phyloP scores from a whole-genome alignment of 2,888 invertebrate species.

The Aelia acuminata region DNA sequence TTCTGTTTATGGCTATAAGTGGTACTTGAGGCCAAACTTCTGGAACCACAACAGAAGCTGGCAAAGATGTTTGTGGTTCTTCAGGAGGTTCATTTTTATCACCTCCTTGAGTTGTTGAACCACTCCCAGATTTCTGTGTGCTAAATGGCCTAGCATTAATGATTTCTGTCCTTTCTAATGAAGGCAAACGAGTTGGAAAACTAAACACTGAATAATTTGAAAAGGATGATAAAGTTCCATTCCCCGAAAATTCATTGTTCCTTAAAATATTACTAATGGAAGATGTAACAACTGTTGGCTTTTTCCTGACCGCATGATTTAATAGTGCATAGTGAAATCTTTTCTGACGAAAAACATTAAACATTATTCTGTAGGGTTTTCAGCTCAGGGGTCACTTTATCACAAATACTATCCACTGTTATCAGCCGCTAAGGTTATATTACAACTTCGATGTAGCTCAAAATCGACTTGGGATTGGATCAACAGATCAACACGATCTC shows the following conservation, averaged over 20 bases:
- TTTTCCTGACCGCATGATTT: slow-evolving; percentile 23
- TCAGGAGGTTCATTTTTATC: slow-evolving; percentile 54
- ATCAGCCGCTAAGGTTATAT: neutral
- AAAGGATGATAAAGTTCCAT: neutral
- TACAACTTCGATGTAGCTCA: neutral
- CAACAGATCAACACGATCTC: neutral
- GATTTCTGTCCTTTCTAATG: neutral
- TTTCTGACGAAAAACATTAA: slow-evolving; percentile 12
- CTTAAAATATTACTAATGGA: neutral
- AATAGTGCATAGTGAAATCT: neutral
- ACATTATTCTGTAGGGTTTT: slow-evolving; percentile 38
- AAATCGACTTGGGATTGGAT: neutral
- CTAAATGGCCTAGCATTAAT: slow-evolving; percentile 7
- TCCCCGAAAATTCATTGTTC: neutral
- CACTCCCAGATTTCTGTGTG: slow-evolving; percentile 53
- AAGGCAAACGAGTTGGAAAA: neutral
- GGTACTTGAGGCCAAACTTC: slow-evolving; percentile 98
- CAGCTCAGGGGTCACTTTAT: slow-evolving; percentile 2
- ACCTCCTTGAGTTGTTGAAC: slow-evolving; percentile 47
- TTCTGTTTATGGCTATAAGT: slow-evolving; percentile 91
- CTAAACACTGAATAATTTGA: slow-evolving; percentile 9
- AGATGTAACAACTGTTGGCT: neutral
- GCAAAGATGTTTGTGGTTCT: slow-evolving; percentile 60
- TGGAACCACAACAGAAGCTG: slow-evolving; percentile 91
- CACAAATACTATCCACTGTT: neutral